A percentile compares a stretch with the other conserved stretches of the same genome.
These are phyloP conservation scores for Zaprionus capensis DNA, from an alignment of 1,140 invertebrate species.

Conservation along the genomic window DNA sequence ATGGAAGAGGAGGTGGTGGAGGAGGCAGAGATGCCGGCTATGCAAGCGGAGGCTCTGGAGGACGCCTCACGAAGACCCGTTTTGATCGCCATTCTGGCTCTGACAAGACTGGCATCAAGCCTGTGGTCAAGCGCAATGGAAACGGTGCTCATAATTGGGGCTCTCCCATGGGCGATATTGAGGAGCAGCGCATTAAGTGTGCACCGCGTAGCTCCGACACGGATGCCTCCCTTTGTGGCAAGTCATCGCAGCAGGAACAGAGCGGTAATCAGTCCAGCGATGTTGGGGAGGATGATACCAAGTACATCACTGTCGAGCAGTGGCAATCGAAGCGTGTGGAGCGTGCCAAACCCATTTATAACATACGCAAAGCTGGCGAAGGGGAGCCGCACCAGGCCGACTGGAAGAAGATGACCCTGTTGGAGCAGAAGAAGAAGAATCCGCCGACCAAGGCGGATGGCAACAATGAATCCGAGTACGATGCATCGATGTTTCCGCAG, in stretches of 20 bases:
- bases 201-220: not conserved
- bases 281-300: constrained; percentile 87
- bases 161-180: constrained; percentile 93
- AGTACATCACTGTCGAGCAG: constrained; percentile 92
- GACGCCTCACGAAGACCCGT: not conserved
- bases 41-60: not conserved
- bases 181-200: constrained; percentile 82
- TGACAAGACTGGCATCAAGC: constrained; percentile 95
- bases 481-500: constrained; percentile 91
- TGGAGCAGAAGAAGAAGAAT: constrained; percentile 38
- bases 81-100: constrained; percentile 96
- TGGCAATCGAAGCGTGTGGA: constrained; percentile 90
- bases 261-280: not conserved
- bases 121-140: constrained; percentile 95
- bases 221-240: constrained; percentile 73
- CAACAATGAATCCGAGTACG: constrained; percentile 87
- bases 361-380: constrained; percentile 94
- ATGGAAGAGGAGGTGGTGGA: not conserved
- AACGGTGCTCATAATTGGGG: constrained; percentile 97
- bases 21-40: not conserved
- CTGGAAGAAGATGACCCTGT: constrained; percentile 91
- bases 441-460: not conserved
- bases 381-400: constrained; percentile 91
- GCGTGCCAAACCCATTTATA: constrained; percentile 91
- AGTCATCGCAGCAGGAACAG: not conserved